These are phyloP conservation scores for Decapterus maruadsi DNA, from an alignment of 2,797 vertebrate species.

Conservation along the genomic window DNA sequence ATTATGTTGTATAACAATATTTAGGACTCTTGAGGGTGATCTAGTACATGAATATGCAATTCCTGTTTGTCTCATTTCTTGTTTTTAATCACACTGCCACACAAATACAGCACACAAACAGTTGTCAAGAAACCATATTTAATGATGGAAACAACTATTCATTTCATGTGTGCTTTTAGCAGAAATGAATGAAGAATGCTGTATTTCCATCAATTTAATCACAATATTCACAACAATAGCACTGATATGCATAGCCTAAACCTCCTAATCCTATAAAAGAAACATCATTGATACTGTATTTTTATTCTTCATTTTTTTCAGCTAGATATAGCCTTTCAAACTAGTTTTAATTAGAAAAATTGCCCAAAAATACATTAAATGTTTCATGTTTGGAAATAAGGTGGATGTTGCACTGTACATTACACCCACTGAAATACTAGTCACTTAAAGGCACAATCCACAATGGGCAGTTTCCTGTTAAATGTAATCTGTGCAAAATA, in stretches of 20 bases:
- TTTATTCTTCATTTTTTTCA: neutral
- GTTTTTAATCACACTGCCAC: neutral
- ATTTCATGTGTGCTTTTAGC: conserved; percentile 37
- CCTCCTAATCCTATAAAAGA: conserved; percentile 3
- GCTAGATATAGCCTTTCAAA: neutral
- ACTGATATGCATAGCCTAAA: conserved; percentile 44
- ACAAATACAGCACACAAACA: conserved; percentile 9
- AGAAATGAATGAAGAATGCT: conserved; percentile 30
- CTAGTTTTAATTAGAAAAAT: conserved; percentile 29
- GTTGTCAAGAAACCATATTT: conserved; percentile 51
- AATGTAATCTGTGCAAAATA: conserved; percentile 54
- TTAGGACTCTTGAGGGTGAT: neutral
- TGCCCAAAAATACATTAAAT: conserved; percentile 41
- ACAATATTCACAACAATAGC: conserved; percentile 53
- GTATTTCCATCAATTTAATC: conserved; percentile 28
- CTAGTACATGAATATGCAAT: neutral
- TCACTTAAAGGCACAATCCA: conserved; percentile 71
- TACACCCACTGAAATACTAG: conserved; percentile 56
- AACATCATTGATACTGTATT: neutral
- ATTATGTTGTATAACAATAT: neutral
- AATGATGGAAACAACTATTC: conserved; percentile 47
- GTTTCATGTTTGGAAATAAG: conserved; percentile 42
- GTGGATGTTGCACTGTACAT: conserved; percentile 55
- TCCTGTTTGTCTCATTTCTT: neutral
- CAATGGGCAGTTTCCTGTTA: conserved; percentile 35